Evolutionary conservation across 2,888 invertebrate species (phyloP).

Genomic region (Metalampra italica): DNA sequence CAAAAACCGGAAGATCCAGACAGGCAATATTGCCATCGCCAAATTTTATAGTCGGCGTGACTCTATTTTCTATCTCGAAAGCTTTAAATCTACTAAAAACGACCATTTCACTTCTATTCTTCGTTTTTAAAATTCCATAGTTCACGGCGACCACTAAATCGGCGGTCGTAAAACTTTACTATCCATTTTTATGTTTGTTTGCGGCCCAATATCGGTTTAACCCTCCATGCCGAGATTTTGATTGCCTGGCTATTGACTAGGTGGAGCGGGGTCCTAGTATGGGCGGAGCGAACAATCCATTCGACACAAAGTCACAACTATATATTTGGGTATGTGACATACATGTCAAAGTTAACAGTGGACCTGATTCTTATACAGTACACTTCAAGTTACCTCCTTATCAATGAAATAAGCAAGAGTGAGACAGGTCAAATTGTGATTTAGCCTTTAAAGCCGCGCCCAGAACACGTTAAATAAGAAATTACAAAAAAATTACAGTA

Average conservation of each 20-base stretch:
- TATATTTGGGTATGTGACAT: too few species aligned
- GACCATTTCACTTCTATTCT: slow-evolving; percentile 4
- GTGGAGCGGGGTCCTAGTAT: slow-evolving; percentile 18
- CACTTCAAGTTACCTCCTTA: too few species aligned
- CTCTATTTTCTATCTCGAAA: not conserved
- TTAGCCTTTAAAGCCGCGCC: too few species aligned
- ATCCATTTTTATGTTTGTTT: slow-evolving; percentile 73
- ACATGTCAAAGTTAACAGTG: too few species aligned
- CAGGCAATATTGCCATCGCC: too few species aligned
- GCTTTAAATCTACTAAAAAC: not conserved
- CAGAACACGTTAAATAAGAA: too few species aligned
- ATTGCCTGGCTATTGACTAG: slow-evolving; percentile 41
- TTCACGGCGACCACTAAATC: slow-evolving; percentile 52
- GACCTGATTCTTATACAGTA: too few species aligned
- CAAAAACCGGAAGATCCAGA: too few species aligned
- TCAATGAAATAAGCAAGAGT: too few species aligned
- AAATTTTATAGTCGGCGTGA: not conserved
- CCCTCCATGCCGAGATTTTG: slow-evolving; percentile 50
- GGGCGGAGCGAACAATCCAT: slow-evolving; percentile 9
- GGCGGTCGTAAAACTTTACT: slow-evolving; percentile 66
- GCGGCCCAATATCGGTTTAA: slow-evolving; percentile 62
- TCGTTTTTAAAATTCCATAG: slow-evolving; percentile 38
- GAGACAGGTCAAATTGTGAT: too few species aligned
- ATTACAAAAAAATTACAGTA: too few species aligned
- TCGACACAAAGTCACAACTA: not conserved